These are phyloP conservation scores for Bembecia ichneumoniformis DNA, from an alignment of 2,888 invertebrate genomes.

Conservation along the genomic window DNA sequence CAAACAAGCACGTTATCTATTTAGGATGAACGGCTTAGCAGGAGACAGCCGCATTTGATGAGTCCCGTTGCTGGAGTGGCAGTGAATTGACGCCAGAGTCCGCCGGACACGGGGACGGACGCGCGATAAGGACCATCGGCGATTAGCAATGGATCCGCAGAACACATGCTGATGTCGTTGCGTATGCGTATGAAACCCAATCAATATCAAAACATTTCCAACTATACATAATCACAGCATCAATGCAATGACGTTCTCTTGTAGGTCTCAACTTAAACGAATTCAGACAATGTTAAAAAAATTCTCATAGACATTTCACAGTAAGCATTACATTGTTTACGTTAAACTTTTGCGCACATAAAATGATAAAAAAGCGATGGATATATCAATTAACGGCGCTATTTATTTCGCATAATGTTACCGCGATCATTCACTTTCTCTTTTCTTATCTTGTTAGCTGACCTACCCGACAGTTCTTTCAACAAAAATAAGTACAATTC, in stretches of 20 bases:
- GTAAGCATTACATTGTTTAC: constrained; percentile 14
- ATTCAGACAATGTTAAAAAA: background rate
- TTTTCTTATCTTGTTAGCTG: constrained; percentile 46
- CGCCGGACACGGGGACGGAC: constrained; percentile 54
- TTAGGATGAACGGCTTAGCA: constrained; percentile 4
- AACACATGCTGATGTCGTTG: constrained; percentile 18
- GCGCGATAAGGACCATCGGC: constrained; percentile 57
- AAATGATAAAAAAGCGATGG: constrained; percentile 31
- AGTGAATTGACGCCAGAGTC: constrained; percentile 21
- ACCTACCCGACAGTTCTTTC: constrained; percentile 53
- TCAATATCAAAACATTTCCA: background rate
- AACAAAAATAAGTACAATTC: constrained; percentile 26
- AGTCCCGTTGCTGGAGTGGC: constrained; percentile 46
- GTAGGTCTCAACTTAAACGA: too few species aligned
- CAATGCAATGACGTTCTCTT: too few species aligned
- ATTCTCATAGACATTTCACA: constrained; percentile 1
- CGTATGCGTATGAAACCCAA: background rate
- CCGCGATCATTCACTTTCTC: constrained; percentile 43
- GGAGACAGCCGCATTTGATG: constrained; percentile 39
- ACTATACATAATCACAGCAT: background rate
- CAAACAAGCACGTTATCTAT: background rate
- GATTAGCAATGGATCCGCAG: constrained; percentile 52
- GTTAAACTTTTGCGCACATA: constrained; percentile 24
- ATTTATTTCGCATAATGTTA: constrained; percentile 46
- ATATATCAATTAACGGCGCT: constrained; percentile 50